These are phyloP conservation scores for Drosophila peninsularis DNA, from an alignment of 2,888 invertebrate species.

Conservation along the genomic window DNA sequence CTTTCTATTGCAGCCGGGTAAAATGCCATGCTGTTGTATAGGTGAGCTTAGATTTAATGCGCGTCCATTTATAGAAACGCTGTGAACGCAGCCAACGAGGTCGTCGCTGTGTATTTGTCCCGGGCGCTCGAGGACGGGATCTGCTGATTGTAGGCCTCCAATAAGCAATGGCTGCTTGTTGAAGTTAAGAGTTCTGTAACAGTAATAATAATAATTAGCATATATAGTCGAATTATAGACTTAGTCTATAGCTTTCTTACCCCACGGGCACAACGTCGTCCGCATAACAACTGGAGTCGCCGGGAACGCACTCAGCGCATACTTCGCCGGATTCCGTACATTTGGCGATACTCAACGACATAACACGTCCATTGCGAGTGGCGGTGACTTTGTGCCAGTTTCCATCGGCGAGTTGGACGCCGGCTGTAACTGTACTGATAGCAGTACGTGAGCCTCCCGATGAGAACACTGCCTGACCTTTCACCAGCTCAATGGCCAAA, in stretches of 20 bases:
- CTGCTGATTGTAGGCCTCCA: slow-evolving; percentile 93
- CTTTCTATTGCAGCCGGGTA: slow-evolving; percentile 90
- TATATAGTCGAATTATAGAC: too few relatives aligned
- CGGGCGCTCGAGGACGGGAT: slow-evolving; percentile 94
- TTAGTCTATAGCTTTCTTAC: slow-evolving; percentile 86
- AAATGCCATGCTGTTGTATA: slow-evolving; percentile 89
- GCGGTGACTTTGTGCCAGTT: slow-evolving; percentile 96
- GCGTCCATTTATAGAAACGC: slow-evolving; percentile 94
- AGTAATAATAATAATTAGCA: slow-evolving; percentile 1
- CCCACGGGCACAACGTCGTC: slow-evolving; percentile 95
- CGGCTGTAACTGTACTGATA: slow-evolving; percentile 91
- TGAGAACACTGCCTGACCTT: slow-evolving; percentile 94
- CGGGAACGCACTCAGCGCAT: slow-evolving; percentile 94
- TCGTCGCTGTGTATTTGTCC: slow-evolving; percentile 97
- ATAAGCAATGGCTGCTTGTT: slow-evolving; percentile 94
- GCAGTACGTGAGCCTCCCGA: slow-evolving; percentile 95
- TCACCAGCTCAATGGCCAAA: slow-evolving; percentile 94
- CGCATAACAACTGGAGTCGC: slow-evolving; percentile 92
- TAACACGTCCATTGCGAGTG: slow-evolving; percentile 94
- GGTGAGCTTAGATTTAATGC: slow-evolving; percentile 92
- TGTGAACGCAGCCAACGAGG: slow-evolving; percentile 96
- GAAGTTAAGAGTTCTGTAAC: slow-evolving; percentile 93
- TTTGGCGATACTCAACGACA: slow-evolving; percentile 92
- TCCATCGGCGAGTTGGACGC: slow-evolving; percentile 90
- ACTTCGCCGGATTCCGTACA: slow-evolving; percentile 94